phyloP scores from a whole-genome alignment of 1,140 invertebrate genomes.

The Neomicropteryx cornuta region DNA sequence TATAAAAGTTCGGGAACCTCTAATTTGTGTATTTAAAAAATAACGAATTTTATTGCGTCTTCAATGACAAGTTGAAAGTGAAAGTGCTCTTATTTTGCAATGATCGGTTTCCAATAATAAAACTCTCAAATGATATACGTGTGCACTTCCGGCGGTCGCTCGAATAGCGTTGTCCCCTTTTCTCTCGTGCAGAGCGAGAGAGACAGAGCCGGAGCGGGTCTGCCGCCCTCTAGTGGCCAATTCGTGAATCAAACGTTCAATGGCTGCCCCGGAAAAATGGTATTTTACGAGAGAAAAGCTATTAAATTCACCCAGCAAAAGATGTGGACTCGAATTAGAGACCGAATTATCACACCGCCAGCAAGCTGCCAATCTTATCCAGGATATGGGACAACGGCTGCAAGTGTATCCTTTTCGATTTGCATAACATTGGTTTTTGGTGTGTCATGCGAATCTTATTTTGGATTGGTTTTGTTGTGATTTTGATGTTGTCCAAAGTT shows the following conservation, averaged over 20 bases:
- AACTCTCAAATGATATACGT: slow-evolving; percentile 38
- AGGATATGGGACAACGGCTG: slow-evolving; percentile 93
- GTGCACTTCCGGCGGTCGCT: slow-evolving; percentile 34
- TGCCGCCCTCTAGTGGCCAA: slow-evolving; percentile 34
- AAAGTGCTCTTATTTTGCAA: too few relatives aligned
- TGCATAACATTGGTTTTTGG: slow-evolving; percentile 36
- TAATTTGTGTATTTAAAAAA: too few relatives aligned
- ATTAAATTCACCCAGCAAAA: slow-evolving; percentile 76
- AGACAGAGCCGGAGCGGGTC: slow-evolving; percentile 33
- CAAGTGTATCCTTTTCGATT: slow-evolving; percentile 73
- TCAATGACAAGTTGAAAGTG: too few relatives aligned
- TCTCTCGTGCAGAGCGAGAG: slow-evolving; percentile 34
- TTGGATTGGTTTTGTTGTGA: too few relatives aligned
- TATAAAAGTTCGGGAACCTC: too few relatives aligned
- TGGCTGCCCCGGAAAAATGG: slow-evolving; percentile 48
- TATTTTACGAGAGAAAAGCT: slow-evolving; percentile 90
- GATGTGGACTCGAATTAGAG: slow-evolving; percentile 78
- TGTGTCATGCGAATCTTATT: slow-evolving; percentile 41
- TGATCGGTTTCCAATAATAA: too few relatives aligned
- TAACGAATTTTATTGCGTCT: too few relatives aligned
- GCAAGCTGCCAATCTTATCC: slow-evolving; percentile 93
- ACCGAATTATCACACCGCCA: slow-evolving; percentile 90
- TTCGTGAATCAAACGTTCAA: slow-evolving; percentile 38
- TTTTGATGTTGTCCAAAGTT: too few relatives aligned
- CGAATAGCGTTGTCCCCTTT: slow-evolving; percentile 35